These are phyloP conservation scores for Epinotia bilunana DNA, from an alignment of 2,888 invertebrate genomes.

Conservation along the genomic window DNA sequence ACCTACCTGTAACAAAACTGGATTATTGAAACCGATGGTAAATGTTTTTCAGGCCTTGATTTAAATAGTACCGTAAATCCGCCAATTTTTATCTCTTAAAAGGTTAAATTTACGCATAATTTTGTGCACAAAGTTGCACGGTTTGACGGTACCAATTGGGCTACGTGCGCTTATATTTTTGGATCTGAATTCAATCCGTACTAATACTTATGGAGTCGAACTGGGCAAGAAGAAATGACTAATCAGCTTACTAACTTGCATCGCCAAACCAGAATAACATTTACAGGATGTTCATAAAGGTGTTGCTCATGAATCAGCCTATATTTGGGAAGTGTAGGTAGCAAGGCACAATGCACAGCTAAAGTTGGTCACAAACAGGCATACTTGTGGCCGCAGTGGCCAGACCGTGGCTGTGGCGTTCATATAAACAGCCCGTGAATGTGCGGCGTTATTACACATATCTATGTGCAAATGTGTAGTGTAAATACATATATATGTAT, in stretches of 20 bases:
- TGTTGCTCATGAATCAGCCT: slow-evolving; percentile 25
- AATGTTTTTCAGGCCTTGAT: too few relatives aligned
- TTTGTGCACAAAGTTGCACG: neutral
- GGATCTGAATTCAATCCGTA: neutral
- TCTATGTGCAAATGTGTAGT: too few relatives aligned
- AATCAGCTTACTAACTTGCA: neutral
- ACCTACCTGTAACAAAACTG: too few relatives aligned
- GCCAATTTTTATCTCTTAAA: too few relatives aligned
- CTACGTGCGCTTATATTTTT: neutral
- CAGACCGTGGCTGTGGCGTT: slow-evolving; percentile 14
- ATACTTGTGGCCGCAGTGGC: slow-evolving; percentile 15
- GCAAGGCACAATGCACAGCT: slow-evolving; percentile 9
- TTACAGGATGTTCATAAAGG: slow-evolving; percentile 19
- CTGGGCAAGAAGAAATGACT: neutral
- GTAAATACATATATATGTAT: neutral
- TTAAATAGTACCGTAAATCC: too few relatives aligned
- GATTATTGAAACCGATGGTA: too few relatives aligned
- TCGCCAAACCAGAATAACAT: slow-evolving; percentile 3
- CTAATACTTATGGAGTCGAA: neutral
- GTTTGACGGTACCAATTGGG: neutral
- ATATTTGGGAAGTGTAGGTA: slow-evolving; percentile 25
- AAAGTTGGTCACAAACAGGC: slow-evolving; percentile 27
- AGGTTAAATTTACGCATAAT: too few relatives aligned
- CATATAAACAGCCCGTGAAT: slow-evolving; percentile 23
- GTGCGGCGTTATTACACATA: neutral